Conservation (phyloP, 2,113 vertebrate genomes). For the Galbula dea region DNA sequence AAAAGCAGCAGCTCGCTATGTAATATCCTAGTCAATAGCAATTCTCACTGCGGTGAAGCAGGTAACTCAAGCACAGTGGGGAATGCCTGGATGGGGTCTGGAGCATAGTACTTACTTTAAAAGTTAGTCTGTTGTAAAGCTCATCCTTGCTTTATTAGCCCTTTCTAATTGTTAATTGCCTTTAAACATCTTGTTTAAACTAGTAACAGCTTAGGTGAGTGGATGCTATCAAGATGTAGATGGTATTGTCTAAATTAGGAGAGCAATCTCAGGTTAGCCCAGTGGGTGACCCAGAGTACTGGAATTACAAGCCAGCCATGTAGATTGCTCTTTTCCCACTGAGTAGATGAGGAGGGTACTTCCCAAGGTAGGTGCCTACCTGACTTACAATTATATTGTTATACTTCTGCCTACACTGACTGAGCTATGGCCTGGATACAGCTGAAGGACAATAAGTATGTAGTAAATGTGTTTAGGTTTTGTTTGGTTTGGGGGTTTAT, state of each 20-base stretch:
- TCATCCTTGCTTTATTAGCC: background rate
- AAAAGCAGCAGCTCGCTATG: background rate
- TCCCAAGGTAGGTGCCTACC: background rate
- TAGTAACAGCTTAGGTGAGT: background rate
- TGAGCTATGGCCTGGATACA: background rate
- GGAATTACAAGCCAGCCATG: background rate
- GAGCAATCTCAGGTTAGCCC: background rate
- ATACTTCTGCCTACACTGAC: background rate
- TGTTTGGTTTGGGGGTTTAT: background rate
- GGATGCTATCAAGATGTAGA: background rate
- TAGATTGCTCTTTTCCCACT: background rate
- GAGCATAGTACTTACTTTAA: background rate
- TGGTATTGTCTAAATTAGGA: background rate
- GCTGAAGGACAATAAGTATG: background rate
- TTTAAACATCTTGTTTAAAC: background rate
- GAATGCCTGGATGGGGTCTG: background rate
- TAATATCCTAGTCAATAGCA: background rate
- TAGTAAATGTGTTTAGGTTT: background rate
- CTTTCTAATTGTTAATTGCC: background rate
- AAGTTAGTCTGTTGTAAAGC: background rate
- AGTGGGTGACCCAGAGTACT: background rate
- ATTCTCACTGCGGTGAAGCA: background rate
- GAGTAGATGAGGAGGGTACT: background rate
- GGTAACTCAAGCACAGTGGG: background rate
- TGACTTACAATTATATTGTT: background rate